A percentile compares a stretch with the other conserved stretches of the same genome.
Evolutionary conservation across 1,140 invertebrate genomes (phyloP).

Genomic region (Phymastichus coffea): DNA sequence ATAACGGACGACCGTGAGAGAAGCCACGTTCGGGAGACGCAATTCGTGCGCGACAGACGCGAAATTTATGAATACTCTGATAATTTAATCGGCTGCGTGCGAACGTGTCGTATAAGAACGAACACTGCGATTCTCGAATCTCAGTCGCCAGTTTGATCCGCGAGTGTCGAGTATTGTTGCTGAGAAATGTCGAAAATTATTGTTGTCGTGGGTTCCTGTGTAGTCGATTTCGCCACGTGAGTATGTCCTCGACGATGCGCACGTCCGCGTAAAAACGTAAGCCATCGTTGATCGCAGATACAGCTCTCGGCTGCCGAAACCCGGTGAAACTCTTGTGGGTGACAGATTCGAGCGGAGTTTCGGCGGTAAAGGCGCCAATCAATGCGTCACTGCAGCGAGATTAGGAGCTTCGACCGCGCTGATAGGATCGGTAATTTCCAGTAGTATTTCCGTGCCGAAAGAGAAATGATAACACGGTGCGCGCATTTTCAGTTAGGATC

Average conservation of each 20-base stretch:
- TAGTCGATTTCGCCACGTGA: conserved; percentile 81
- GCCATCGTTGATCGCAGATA: conserved; percentile 65
- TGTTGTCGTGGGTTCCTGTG: conserved; percentile 79
- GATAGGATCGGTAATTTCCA: conserved; percentile 79
- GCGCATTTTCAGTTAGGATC: conserved; percentile 78
- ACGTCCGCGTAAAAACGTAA: not conserved
- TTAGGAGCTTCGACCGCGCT: conserved; percentile 78
- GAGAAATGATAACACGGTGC: conserved; percentile 19
- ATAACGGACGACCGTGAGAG: too few species aligned
- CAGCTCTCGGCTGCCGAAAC: conserved; percentile 75
- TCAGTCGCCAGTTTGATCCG: too few species aligned
- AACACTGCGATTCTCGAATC: too few species aligned
- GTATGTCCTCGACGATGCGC: conserved; percentile 16
- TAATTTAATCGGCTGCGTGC: too few species aligned
- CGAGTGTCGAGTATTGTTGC: too few species aligned
- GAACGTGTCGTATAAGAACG: too few species aligned
- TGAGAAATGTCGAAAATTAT: conserved; percentile 54
- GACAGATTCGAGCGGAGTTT: conserved; percentile 78
- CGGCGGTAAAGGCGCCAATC: conserved; percentile 98
- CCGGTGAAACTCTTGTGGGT: conserved; percentile 91
- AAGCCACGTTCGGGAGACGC: too few species aligned
- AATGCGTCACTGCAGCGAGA: conserved; percentile 84
- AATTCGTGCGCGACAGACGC: too few species aligned
- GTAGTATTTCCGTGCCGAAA: conserved; percentile 3
- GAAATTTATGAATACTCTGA: too few species aligned